Evolutionary conservation across 2,797 vertebrate genomes (phyloP), one percentile per base, ranked within the genome.

Genomic region (Limnodromus scolopaceus): DNA sequence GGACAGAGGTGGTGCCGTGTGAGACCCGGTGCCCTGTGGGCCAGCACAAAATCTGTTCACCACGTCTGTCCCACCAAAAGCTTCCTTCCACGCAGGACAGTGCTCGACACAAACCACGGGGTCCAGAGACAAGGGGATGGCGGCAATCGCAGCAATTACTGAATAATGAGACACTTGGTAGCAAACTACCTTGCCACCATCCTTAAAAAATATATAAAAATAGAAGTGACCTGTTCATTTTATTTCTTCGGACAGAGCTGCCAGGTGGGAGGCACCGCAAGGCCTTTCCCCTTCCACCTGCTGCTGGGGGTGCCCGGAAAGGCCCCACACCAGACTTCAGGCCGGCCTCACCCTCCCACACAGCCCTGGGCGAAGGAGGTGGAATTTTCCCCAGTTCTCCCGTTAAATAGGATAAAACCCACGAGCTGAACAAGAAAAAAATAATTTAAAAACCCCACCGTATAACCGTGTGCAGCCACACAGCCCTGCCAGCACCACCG

Each of bases 401-500:
- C 4, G 1, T n/a, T 17, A 53, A 79, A 64, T 0, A 51, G 16
- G 22, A 4, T 10, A 18, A 87, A 75, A 0, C 6, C 12, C 48
- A 25, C 2, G 2, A n/a, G 2, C 3, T 8, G 4, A 10, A 27
- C 10, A 5, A 46, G 34, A 34, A 10, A 46, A 46, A 46, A 46
- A 46, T 45, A 34, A 23, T 16, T 27, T 36, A n/a, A 17, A 19
- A 13, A 5, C 23, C 28, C 13, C 61, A 22, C 39, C 1, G 0
- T 0, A 6, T 2, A 1, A 28, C 10, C 1, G 5, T 1, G 13
- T 1, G 9, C 18, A 1, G 5, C 3, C 28, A 2, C 10, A 11
- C 16, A 3, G 5, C 9, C 43, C 19, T 11, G 14, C 13, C 8
- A 4, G 9, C 11, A 25, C 9, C 2, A 4, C 48, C 3, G 0